Evolutionary conservation across 2,797 vertebrate species (phyloP).

Genomic region (Mus caroli): DNA sequence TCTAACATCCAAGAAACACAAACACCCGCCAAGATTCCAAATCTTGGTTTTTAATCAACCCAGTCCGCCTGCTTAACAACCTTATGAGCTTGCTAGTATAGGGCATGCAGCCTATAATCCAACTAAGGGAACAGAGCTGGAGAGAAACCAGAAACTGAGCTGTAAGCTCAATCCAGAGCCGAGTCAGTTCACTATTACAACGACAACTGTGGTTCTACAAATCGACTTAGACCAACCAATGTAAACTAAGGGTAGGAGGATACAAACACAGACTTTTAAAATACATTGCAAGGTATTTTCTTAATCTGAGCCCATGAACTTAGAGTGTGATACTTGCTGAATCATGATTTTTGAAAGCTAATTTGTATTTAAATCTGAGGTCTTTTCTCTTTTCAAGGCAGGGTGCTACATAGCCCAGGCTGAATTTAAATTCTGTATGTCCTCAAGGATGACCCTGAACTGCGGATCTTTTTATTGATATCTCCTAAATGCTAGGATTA

Average conservation of each 20-base stretch:
- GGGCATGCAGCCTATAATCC: neutral
- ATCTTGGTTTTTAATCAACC: conserved; percentile 12
- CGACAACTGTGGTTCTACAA: neutral
- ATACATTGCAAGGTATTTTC: neutral
- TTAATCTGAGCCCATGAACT: neutral
- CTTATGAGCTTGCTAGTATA: neutral
- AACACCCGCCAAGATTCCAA: neutral
- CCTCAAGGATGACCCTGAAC: neutral
- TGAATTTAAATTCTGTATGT: neutral
- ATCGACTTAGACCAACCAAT: neutral
- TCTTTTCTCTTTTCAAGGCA: neutral
- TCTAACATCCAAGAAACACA: neutral
- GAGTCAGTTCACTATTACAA: neutral
- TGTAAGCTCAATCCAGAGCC: neutral
- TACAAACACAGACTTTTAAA: neutral
- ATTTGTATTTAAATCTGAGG: neutral
- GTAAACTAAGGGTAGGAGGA: neutral
- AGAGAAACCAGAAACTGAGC: neutral
- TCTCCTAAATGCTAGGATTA: neutral
- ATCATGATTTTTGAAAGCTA: neutral
- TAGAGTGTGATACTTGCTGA: neutral
- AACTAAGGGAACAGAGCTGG: neutral
- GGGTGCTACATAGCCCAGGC: neutral
- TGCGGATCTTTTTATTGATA: neutral
- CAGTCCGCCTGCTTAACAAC: neutral